A percentile compares a stretch with the other conserved stretches of the same genome.
Conservation (phyloP, 2,113 vertebrate genomes). For the Varanus salvator region DNA sequence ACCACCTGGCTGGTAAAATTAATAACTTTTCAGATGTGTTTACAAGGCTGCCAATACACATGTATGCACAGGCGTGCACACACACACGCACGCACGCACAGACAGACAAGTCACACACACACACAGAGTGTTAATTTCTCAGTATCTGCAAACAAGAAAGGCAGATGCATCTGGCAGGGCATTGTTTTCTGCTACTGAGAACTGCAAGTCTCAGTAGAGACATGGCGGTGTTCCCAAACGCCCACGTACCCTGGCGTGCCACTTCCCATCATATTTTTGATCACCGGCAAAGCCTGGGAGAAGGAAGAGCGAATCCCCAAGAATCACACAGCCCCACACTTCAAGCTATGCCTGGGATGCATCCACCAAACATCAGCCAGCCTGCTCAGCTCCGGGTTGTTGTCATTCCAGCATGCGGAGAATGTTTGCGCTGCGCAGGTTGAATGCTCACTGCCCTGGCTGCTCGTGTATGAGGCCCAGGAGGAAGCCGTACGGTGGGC, state of each 20-base stretch:
- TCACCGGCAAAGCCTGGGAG: conserved; percentile 49
- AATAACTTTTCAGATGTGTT: conserved; percentile 12
- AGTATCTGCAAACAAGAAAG: conserved; percentile 43
- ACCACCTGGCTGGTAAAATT: conserved; percentile 1
- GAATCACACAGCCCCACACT: conserved; percentile 7
- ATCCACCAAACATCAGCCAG: conserved; percentile 45
- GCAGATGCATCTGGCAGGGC: conserved; percentile 19
- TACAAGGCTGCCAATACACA: not conserved
- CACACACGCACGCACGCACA: too few species aligned
- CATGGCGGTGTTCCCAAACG: not conserved
- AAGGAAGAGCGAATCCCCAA: conserved; percentile 44
- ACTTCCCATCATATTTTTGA: conserved; percentile 60
- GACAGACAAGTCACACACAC: too few species aligned
- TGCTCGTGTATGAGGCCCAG: not conserved
- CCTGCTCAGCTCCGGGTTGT: conserved; percentile 32
- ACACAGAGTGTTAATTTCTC: not conserved
- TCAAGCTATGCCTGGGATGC: conserved; percentile 34
- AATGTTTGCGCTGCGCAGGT: not conserved
- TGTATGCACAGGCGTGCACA: not conserved
- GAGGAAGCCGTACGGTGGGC: not conserved
- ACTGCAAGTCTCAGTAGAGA: conserved; percentile 44
- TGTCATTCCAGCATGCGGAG: conserved; percentile 28
- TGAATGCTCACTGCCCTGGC: not conserved
- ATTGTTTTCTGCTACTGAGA: conserved; percentile 64
- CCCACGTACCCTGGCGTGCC: not conserved